Percentiles rank a stretch among this genome's conserved stretches.
Conservation (phyloP, 2,113 vertebrate genomes). For the Salminus brasiliensis region DNA sequence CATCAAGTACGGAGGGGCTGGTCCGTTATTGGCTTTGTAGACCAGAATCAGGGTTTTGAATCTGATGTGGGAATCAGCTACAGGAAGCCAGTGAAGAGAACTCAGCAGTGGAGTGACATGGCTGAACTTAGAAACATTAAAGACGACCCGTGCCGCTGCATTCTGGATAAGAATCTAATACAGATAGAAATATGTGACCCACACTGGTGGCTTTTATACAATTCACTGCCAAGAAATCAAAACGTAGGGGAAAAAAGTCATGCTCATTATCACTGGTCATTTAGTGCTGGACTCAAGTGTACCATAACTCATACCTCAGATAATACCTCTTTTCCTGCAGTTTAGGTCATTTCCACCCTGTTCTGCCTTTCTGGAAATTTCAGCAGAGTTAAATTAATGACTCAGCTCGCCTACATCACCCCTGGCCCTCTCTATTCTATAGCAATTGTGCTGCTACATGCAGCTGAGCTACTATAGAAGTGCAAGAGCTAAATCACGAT, state of each 20-base stretch:
- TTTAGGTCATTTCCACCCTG: conserved; percentile 17
- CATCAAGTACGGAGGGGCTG: no score
- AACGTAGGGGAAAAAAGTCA: not conserved
- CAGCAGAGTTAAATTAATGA: conserved; percentile 27
- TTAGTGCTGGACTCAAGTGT: conserved; percentile 1
- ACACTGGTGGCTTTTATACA: conserved; percentile 4
- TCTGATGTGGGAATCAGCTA: no score
- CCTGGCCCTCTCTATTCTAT: not conserved
- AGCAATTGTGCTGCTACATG: not conserved
- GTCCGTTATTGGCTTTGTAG: no score
- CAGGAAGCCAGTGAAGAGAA: no score
- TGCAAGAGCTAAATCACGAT: not conserved
- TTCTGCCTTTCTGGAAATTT: not conserved
- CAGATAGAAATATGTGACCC: no score
- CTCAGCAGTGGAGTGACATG: no score
- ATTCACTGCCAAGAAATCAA: not conserved
- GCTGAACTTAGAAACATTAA: no score
- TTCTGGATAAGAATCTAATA: no score
- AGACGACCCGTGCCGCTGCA: no score
- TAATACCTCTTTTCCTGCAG: not conserved
- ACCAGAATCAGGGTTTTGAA: no score
- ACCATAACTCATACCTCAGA: conserved; percentile 21
- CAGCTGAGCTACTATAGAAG: not conserved
- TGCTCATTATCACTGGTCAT: not conserved
- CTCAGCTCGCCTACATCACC: conserved; percentile 15